Conservation (phyloP, 2,888 invertebrate species). For the Harmothoe impar region DNA sequence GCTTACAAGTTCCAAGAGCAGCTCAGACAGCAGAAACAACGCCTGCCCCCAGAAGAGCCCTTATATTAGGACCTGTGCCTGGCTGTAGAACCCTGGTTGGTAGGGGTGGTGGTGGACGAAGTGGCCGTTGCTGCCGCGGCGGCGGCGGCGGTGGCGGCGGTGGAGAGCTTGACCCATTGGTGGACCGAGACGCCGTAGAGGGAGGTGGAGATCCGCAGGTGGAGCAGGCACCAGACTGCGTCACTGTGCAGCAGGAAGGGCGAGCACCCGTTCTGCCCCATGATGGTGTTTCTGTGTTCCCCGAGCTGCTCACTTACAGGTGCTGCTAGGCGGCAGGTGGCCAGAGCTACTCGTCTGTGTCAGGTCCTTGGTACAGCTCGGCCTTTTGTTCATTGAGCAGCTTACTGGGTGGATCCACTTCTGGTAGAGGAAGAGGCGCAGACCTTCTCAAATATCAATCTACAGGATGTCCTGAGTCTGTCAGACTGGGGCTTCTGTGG, state of each 20-base stretch:
- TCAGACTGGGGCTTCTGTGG: no score
- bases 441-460: no score
- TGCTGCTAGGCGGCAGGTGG: not conserved
- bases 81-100: not conserved
- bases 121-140: not conserved
- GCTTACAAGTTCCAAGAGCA: no score
- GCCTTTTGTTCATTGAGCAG: no score
- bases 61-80: not conserved
- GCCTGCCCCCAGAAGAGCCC: no score
- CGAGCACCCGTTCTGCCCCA: slow-evolving; percentile 42
- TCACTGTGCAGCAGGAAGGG: slow-evolving; percentile 40
- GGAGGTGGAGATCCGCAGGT: slow-evolving; percentile 50
- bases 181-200: slow-evolving; percentile 40
- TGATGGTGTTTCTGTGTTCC: not conserved
- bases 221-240: slow-evolving; percentile 36
- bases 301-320: not conserved
- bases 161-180: slow-evolving; percentile 47
- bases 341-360: no score
- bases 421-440: no score
- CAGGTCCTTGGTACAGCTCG: no score
- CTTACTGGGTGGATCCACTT: no score
- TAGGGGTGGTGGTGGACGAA: not conserved
- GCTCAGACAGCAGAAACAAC: no score
- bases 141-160: slow-evolving; percentile 30
- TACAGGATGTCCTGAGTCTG: no score